Percentiles rank a stretch among this genome's conserved stretches.
Conservation (phyloP, 2,797 vertebrate genomes). For the Denticeps clupeoides region DNA sequence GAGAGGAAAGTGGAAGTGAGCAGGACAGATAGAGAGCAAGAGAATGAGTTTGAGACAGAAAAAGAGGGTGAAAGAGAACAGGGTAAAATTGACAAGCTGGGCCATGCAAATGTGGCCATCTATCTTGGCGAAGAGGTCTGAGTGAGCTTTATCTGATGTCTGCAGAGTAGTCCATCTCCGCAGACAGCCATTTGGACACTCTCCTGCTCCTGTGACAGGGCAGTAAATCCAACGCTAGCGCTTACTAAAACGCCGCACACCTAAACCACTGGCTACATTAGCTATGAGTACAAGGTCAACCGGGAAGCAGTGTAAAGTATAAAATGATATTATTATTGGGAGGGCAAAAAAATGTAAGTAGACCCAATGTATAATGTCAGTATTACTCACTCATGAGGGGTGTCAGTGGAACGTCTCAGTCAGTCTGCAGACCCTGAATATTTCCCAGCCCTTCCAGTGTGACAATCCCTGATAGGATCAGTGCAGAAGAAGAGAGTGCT, state of each 20-base stretch:
- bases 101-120: slow-evolving; percentile 48
- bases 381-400: no score
- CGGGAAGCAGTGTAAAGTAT: no score
- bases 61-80: slow-evolving; percentile 26
- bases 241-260: slow-evolving; percentile 13
- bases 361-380: no score
- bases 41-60: slow-evolving; percentile 23
- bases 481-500: no score
- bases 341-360: no score
- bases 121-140: slow-evolving; percentile 44
- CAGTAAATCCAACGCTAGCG: slow-evolving; percentile 33
- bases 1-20: neutral
- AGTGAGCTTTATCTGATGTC: slow-evolving; percentile 46
- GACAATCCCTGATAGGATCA: no score
- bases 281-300: neutral
- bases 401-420: no score
- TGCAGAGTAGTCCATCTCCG: slow-evolving; percentile 43
- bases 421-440: no score
- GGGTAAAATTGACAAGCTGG: slow-evolving; percentile 21
- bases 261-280: neutral
- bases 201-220: slow-evolving; percentile 24
- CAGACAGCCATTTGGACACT: slow-evolving; percentile 39
- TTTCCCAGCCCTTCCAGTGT: no score
- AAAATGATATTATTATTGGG: no score
- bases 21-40: slow-evolving; percentile 10